Base-by-base conservation (phyloP, 2,113 vertebrate genomes). In the Eurypyga helias region DNA sequence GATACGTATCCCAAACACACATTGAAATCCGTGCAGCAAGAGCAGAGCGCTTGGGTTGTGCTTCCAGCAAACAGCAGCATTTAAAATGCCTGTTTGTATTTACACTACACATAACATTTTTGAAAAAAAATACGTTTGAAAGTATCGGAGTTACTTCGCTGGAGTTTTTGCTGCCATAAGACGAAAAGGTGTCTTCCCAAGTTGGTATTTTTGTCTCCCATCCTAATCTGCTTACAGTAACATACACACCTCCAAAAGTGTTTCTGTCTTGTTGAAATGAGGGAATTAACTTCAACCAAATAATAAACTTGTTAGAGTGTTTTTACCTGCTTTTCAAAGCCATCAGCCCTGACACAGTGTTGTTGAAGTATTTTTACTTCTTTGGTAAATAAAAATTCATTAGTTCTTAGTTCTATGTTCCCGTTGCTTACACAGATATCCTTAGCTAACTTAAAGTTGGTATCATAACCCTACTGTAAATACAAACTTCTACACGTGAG, bases 381-480 rank as follows among this genome's bases (percentile, higher is more conserved):
- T 75, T 95, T 38, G 58, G 91, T 96, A 97, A 98, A 97, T 96
- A 96, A 96, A 96, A 98, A 98, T 97, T 97, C 96, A 97, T 98
- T 97, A 98, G 87, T 97, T 97, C 95, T 94, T 87, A 90, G 87
- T 93, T 96, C 89, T 94, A 0, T 96, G 95, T 98, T 98, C 96
- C 90, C 95, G 65, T 86, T 97, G 94, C 97, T 98, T 98, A 93
- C 95, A 80, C 89, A 97, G 94, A 95, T 93, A 97, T 34, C 80
- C 97, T 97, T 97, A 94, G 96, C 96, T 98, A 96, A 97, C 96
- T 97, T 97, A 87, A 97, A 98, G 97, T 98, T 95, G 96, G 94
- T 96, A 97, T 97, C 94, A 95, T 98, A 98, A 97, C 90, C 79
- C 94, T 96, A 96, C 73, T 97, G 97, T 98, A 98, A 98, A 98